A percentile compares a stretch with the other conserved stretches of the same genome.
phyloP scores from a whole-genome alignment of 2,797 vertebrate genomes.

The Anguilla marmorata region DNA sequence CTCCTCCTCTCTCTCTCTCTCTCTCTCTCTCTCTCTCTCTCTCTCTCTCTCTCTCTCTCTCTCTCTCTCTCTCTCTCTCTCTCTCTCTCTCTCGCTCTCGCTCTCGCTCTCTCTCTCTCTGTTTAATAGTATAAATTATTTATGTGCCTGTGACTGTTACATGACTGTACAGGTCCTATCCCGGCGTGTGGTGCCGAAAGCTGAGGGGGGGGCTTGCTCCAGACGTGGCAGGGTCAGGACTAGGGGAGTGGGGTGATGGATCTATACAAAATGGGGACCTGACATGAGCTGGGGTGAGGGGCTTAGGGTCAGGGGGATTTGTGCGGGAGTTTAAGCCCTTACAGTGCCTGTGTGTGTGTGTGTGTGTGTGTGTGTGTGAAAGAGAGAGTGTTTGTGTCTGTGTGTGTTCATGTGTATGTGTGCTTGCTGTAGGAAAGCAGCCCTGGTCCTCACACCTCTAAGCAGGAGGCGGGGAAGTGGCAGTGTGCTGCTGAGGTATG shows the following conservation, averaged over 20 bases:
- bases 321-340: background rate
- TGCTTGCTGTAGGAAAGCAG: too few species aligned
- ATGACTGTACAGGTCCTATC: background rate
- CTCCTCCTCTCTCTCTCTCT: slow-evolving; percentile 8
- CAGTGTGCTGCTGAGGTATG: background rate
- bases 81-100: background rate
- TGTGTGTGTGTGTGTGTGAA: background rate
- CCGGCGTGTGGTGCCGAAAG: background rate
- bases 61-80: background rate
- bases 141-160: too few species aligned
- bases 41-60: background rate
- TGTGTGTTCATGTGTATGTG: too few species aligned
- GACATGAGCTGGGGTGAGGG: background rate
- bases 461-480: background rate
- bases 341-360: background rate
- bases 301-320: background rate
- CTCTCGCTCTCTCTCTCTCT: background rate
- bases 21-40: slow-evolving; percentile 7
- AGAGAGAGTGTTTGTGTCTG: too few species aligned
- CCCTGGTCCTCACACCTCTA: background rate
- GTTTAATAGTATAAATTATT: too few species aligned
- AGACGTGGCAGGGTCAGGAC: slow-evolving; percentile 9
- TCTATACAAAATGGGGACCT: slow-evolving; percentile 18
- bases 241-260: slow-evolving; percentile 28
- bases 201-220: background rate